These are phyloP conservation scores for Drosophila kuntzei DNA, from an alignment of 2,888 invertebrate species.

Conservation along the genomic window DNA sequence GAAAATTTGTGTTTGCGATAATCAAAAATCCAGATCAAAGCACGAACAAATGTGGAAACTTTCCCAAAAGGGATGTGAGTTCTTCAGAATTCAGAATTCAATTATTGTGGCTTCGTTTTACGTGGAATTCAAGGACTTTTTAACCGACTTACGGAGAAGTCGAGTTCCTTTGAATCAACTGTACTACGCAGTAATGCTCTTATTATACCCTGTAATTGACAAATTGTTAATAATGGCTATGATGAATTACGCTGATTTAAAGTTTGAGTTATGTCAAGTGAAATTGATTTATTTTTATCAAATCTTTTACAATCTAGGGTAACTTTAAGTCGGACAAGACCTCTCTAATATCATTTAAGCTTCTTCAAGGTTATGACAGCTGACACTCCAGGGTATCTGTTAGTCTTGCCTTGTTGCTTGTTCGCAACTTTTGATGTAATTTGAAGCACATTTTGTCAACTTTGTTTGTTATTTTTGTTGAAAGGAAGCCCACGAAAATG, in stretches of 20 bases:
- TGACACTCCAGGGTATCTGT: not conserved
- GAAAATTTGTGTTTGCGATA: slow-evolving; percentile 1
- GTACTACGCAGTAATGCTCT: slow-evolving; percentile 10
- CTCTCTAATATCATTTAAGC: not conserved
- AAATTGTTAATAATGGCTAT: not conserved
- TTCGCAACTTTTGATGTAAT: slow-evolving; percentile 34
- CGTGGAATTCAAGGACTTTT: slow-evolving; percentile 19
- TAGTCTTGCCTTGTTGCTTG: not conserved
- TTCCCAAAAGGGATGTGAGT: slow-evolving; percentile 19
- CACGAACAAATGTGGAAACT: slow-evolving; percentile 11
- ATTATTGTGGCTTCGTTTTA: slow-evolving; percentile 5
- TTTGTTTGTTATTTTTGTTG: slow-evolving; percentile 41
- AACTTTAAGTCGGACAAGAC: no score
- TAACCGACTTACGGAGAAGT: slow-evolving; percentile 1
- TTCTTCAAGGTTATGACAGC: not conserved
- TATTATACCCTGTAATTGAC: slow-evolving; percentile 4
- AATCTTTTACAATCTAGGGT: not conserved
- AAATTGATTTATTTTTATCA: not conserved
- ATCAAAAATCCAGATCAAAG: slow-evolving; percentile 31
- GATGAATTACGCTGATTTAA: not conserved
- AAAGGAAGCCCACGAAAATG: slow-evolving; percentile 21
- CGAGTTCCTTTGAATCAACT: not conserved
- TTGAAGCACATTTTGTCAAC: slow-evolving; percentile 48
- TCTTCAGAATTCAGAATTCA: slow-evolving; percentile 7
- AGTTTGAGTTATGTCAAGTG: not conserved